Evolutionary conservation across 2,888 invertebrate genomes (phyloP).

Genomic region (Esperia sulphurella): DNA sequence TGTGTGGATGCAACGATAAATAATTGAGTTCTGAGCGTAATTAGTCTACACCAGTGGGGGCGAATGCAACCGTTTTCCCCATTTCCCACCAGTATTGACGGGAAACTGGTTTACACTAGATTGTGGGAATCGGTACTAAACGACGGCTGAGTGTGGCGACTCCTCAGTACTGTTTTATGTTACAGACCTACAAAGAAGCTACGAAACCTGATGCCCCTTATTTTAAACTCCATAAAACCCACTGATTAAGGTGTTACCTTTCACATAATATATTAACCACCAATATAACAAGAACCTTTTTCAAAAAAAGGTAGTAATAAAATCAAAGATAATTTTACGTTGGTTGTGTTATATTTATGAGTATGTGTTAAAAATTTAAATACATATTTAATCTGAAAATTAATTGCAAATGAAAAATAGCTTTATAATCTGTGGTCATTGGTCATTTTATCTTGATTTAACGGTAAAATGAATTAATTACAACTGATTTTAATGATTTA

Average conservation of each 20-base stretch:
- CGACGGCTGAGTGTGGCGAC: no score
- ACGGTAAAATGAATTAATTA: constrained; percentile 21
- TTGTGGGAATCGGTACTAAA: no score
- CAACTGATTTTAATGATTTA: not conserved
- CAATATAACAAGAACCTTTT: constrained; percentile 1
- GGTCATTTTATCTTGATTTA: constrained; percentile 22
- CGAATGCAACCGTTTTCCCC: no score
- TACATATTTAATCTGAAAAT: constrained; percentile 27
- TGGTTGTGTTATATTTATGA: constrained; percentile 19
- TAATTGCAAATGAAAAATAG: constrained; percentile 38
- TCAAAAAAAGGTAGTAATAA: not conserved
- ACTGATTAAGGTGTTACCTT: constrained; percentile 22
- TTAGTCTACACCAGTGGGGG: no score
- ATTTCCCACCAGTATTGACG: no score
- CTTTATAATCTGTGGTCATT: constrained; percentile 26
- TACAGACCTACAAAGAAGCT: constrained; percentile 21
- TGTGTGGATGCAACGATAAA: no score
- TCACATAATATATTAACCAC: constrained; percentile 15
- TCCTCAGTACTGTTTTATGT: not conserved
- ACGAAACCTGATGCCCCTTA: constrained; percentile 28
- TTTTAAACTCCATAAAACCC: constrained; percentile 21
- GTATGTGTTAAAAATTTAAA: constrained; percentile 36
- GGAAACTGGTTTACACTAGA: no score
- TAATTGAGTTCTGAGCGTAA: no score
- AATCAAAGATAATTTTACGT: constrained; percentile 4